Conservation (phyloP, 2,113 vertebrate genomes). For the Heterocephalus glaber region DNA sequence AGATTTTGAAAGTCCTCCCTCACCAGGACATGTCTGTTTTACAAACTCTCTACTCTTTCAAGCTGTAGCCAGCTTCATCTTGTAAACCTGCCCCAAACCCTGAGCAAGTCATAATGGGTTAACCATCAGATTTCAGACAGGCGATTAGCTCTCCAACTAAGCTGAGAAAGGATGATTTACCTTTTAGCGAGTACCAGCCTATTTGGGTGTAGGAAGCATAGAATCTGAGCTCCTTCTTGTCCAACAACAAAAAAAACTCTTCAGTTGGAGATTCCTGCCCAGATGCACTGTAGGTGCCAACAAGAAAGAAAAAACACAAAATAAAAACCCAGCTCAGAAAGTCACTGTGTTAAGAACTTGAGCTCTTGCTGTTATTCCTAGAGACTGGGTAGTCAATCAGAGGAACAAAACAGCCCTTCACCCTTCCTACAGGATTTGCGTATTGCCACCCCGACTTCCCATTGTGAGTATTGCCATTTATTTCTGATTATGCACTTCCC, state of each 20-base stretch:
- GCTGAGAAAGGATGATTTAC: conserved; percentile 64
- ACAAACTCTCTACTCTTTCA: conserved; percentile 66
- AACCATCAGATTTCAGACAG: conserved; percentile 68
- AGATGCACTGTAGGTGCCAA: conserved; percentile 61
- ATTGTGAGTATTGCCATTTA: conserved; percentile 76
- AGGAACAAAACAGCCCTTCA: conserved; percentile 68
- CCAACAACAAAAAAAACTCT: conserved; percentile 43
- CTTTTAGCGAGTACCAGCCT: conserved; percentile 69
- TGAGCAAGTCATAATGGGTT: conserved; percentile 70
- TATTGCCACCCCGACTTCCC: conserved; percentile 39
- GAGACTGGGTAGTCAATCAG: conserved; percentile 56
- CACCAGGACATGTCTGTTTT: conserved; percentile 76
- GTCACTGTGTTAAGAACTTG: conserved; percentile 49
- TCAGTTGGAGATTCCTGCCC: conserved; percentile 68
- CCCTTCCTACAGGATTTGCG: conserved; percentile 71
- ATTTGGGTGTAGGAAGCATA: conserved; percentile 70
- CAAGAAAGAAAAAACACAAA: conserved; percentile 58
- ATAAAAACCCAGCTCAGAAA: conserved; percentile 52
- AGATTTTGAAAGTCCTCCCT: not conserved
- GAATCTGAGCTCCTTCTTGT: conserved; percentile 72
- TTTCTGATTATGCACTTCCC: conserved; percentile 64
- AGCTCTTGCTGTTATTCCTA: conserved; percentile 53
- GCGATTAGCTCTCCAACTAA: conserved; percentile 66
- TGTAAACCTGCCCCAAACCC: conserved; percentile 63
- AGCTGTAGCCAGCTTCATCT: conserved; percentile 58